Percentiles rank a stretch among this genome's conserved stretches.
These are phyloP conservation scores for Nipponacmea schrenckii DNA, from an alignment of 2,888 invertebrate species.

Conservation along the genomic window DNA sequence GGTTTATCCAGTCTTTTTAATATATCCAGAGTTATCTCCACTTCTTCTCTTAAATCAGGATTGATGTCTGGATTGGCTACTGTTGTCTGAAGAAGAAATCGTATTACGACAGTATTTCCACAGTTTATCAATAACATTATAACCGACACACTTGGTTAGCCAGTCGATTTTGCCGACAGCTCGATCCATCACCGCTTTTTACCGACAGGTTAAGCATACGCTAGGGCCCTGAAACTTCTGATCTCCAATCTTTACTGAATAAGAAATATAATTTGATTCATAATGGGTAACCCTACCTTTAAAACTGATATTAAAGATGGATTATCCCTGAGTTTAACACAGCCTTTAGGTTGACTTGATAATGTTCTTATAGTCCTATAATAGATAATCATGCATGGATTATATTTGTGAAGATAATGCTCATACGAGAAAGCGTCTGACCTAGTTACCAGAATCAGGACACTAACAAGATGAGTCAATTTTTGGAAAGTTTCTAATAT, in stretches of 20 bases:
- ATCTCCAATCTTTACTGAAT: too few relatives aligned
- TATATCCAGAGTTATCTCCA: slow-evolving; percentile 59
- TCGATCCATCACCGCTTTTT: too few relatives aligned
- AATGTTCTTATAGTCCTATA: slow-evolving; percentile 64
- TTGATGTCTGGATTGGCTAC: slow-evolving; percentile 44
- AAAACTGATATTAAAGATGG: slow-evolving; percentile 53
- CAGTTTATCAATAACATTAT: neutral
- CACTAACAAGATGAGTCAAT: too few relatives aligned
- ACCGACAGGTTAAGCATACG: neutral
- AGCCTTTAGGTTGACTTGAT: slow-evolving; percentile 65
- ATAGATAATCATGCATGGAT: neutral
- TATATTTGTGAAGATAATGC: neutral
- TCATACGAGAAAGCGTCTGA: too few relatives aligned
- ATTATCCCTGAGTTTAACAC: slow-evolving; percentile 58
- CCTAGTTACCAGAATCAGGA: too few relatives aligned
- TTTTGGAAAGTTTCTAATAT: neutral
- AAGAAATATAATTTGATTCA: too few relatives aligned
- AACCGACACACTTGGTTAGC: too few relatives aligned
- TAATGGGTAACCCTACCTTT: slow-evolving; percentile 44
- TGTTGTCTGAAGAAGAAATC: slow-evolving; percentile 39
- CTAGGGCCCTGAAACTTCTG: neutral
- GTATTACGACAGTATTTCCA: neutral
- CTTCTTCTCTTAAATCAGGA: slow-evolving; percentile 62
- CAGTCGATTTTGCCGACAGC: too few relatives aligned
- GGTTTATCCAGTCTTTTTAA: slow-evolving; percentile 62